Base-by-base conservation (phyloP, 2,797 vertebrate genomes). In the Myiothlypis chrysogaster region DNA sequence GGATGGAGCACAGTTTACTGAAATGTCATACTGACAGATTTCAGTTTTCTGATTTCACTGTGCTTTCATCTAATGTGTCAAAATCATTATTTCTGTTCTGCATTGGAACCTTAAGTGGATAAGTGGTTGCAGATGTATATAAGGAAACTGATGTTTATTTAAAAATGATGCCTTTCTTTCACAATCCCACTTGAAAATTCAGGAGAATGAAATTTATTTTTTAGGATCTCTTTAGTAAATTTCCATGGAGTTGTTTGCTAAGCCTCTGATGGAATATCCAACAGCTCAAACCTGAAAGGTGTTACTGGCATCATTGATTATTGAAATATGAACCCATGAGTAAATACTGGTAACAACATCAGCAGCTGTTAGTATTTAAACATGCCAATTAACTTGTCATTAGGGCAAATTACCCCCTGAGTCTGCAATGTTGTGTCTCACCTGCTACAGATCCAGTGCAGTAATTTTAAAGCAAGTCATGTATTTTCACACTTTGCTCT, bases 271-370 rank as follows among this genome's bases (percentile, higher is more conserved):
- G 44, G 47, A 83, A 22, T 21, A 44, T 41, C 27, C n/a, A 53
- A 6, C 14, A 59, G 30, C 47, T 81, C 21, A 66, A 21, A 63
- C 30, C 32, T 24, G 32, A 83, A 65, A 16, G 23, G 39, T 32
- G 22, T 41, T 44, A 25, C 0, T 53, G 50, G 14, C 21, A 21
- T 49, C 7, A 27, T 20, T 46, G 41, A 52, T 17, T 57, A 35
- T 34, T 78, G 47, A 69, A 73, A 46, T 28, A 35, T 0, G 0
- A 60, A 27, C 7, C 17, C 0, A 0, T 34, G 24, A 61, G 47
- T 53, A 50, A 56, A 52, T 19, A 32, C 8, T 25, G 7, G 16
- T 28, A 65, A 69, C 22, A 86, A 15, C 14, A 13, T 39, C 41
- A 59, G 32, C 66, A 88, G 39, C 5, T 44, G 20, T 59, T 30